Evolutionary conservation across 2,113 vertebrate species (phyloP).

Genomic region (Chloropsis hardwickii): DNA sequence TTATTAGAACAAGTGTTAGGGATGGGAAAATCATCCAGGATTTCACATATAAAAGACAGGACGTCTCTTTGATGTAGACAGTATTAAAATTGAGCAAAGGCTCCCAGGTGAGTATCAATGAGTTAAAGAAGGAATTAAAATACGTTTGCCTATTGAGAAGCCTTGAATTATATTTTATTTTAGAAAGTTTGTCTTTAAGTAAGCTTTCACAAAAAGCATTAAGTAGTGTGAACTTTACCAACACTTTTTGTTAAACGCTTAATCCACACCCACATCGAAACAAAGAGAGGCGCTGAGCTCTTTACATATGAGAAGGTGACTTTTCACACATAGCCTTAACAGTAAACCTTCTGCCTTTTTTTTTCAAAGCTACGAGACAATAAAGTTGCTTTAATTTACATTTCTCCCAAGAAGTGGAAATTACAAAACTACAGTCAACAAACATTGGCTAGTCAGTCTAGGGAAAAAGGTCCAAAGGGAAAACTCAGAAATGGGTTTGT

Average conservation of each 20-base stretch:
- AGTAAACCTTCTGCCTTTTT: slow-evolving; percentile 50
- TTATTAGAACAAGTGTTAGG: background rate
- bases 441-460: slow-evolving; percentile 26
- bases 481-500: background rate
- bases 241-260: slow-evolving; percentile 25
- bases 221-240: slow-evolving; percentile 40
- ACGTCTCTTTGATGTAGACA: background rate
- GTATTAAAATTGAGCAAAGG: background rate
- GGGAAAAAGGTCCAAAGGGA: slow-evolving; percentile 20
- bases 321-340: slow-evolving; percentile 56
- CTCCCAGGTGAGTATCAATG: slow-evolving; percentile 1
- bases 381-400: slow-evolving; percentile 21
- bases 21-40: background rate
- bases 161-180: background rate
- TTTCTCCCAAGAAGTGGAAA: slow-evolving; percentile 52
- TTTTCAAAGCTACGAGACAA: slow-evolving; percentile 33
- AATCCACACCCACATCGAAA: slow-evolving; percentile 53
- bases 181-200: slow-evolving; percentile 2
- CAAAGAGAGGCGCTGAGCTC: slow-evolving; percentile 36
- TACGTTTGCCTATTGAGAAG: background rate
- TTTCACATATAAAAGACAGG: background rate
- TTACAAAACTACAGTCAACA: slow-evolving; percentile 41
- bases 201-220: slow-evolving; percentile 14
- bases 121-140: background rate
- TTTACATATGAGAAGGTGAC: slow-evolving; percentile 56